Evolutionary conservation across 2,888 invertebrate genomes (phyloP), one percentile per base, ranked within the genome.

Genomic region (Campopleginae sp.): DNA sequence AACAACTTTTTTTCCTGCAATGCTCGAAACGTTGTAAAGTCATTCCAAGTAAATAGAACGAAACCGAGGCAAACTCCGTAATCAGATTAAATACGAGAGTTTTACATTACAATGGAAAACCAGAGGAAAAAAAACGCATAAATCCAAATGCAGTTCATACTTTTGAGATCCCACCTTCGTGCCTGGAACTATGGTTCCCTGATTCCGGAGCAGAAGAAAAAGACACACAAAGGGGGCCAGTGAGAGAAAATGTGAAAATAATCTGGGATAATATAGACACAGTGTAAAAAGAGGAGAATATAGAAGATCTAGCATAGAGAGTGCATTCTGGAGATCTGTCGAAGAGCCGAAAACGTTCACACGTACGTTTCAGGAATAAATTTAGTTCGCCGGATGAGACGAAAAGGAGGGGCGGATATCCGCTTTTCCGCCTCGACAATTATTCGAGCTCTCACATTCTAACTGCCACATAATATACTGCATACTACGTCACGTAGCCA

Each of bases 341-440:
- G n/a, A 81, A 86, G 84, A 84, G 77, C 77, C 79, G 78, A 82
- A 82, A 82, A 82, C 84, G 80, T 82, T 77, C 84, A 79, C 82
- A 80, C 80, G 82, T 81, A 87, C 86, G 86, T 82, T 82, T 54
- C 75, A 83, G 65, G 86, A 86, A 86, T 86, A 87, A 87, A 58
- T 63, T 87, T 74, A 58, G 71, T 74, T 84, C 71, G 51, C 75
- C 76, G 72, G 72, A 70, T 48, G 77, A 74, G 68, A 79, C 46
- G 71, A 46, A 75, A 76, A 71, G 74, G 81, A 65, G 71, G 58
- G 72, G 89, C 90, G 91, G 91, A 89, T 89, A 90, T 91, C 91
- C 91, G 91, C 89, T 91, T 91, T 90, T 92, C 90, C 91, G 86
- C 89, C 82, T 87, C 78, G 78, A 75, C 86, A 86, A 87, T 87